Percentiles rank a stretch among this genome's conserved stretches.
These are phyloP conservation scores for Pseudochirops cupreus DNA, from an alignment of 2,797 vertebrate genomes.

Conservation along the genomic window DNA sequence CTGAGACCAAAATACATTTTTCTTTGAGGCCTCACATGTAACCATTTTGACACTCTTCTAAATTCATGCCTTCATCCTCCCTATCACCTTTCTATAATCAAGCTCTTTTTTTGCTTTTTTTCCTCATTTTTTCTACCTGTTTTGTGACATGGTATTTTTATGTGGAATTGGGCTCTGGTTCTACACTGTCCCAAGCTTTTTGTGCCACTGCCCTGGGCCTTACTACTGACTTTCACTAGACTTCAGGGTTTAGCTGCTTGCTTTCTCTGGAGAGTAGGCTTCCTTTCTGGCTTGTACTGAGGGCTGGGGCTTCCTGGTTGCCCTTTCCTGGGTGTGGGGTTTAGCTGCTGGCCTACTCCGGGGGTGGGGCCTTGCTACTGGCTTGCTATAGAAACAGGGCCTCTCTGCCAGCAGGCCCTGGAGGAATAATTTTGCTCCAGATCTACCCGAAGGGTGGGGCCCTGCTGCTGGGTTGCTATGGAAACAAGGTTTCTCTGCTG, in stretches of 20 bases:
- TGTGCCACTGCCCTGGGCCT: not conserved
- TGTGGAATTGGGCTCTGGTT: not conserved
- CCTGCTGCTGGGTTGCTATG: not conserved
- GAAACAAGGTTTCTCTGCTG: not conserved
- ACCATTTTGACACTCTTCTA: not conserved
- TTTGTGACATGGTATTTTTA: not conserved
- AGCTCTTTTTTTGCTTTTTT: not conserved
- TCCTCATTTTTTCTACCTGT: not conserved
- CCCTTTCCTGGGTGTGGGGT: not conserved
- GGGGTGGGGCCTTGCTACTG: not conserved
- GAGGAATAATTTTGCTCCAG: no score
- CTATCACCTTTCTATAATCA: not conserved
- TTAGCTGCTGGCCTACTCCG: not conserved
- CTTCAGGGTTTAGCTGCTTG: not conserved
- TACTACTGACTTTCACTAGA: no score
- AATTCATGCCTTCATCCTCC: not conserved
- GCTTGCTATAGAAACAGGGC: no score
- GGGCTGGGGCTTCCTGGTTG: fast-evolving
- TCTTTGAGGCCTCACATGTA: not conserved
- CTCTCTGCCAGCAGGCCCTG: no score
- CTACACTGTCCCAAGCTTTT: not conserved
- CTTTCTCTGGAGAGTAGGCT: not conserved
- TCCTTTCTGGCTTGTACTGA: not conserved
- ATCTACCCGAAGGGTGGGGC: no score
- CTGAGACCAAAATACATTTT: not conserved